These are phyloP conservation scores for Struthio camelus DNA, from an alignment of 2,113 vertebrate genomes.

Conservation along the genomic window DNA sequence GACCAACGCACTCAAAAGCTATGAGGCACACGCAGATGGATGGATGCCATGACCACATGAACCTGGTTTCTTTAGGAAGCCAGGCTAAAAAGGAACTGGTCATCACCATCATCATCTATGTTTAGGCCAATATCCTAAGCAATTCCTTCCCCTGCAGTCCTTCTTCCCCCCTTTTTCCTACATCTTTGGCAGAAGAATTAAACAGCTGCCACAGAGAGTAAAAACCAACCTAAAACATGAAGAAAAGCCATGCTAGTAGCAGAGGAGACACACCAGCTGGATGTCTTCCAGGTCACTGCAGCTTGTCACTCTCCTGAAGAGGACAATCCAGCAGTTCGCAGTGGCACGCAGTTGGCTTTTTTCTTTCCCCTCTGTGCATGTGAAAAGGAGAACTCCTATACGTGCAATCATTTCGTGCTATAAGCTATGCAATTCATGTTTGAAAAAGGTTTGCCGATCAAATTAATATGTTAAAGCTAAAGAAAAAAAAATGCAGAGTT, in stretches of 20 bases:
- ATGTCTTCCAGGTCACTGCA: slow-evolving; percentile 48
- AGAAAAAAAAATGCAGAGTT: neutral
- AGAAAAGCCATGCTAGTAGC: neutral
- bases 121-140: slow-evolving; percentile 26
- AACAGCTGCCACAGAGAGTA: slow-evolving; percentile 14
- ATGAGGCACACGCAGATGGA: neutral
- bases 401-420: neutral
- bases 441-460: neutral
- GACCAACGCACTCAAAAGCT: neutral
- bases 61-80: neutral
- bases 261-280: slow-evolving; percentile 27
- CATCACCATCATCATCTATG: neutral
- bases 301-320: neutral
- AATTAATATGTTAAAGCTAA: neutral
- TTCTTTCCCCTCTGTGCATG: neutral
- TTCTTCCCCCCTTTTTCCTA: neutral
- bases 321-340: neutral
- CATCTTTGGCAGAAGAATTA: slow-evolving; percentile 6
- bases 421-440: neutral
- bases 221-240: neutral
- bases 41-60: neutral
- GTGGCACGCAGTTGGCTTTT: neutral
- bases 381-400: neutral
- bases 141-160: neutral
- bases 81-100: neutral